These are phyloP conservation scores for Chaetodon auriga DNA, from an alignment of 2,113 vertebrate genomes.

Conservation along the genomic window DNA sequence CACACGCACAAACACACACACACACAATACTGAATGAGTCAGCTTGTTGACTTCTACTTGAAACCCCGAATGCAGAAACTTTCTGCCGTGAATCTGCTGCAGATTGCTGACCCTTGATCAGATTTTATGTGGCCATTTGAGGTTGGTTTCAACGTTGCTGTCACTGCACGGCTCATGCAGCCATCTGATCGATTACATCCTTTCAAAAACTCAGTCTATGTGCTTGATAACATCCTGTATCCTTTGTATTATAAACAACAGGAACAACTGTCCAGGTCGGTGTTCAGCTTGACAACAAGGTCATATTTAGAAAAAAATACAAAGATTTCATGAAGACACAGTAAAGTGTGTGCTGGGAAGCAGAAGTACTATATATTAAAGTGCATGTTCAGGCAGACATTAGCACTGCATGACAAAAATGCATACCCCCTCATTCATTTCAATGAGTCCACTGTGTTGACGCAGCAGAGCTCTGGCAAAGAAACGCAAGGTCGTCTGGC, in stretches of 20 bases:
- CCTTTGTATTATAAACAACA: background rate
- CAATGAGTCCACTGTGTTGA: background rate
- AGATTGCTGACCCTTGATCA: slow-evolving; percentile 41
- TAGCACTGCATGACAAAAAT: background rate
- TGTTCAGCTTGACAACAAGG: background rate
- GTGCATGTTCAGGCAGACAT: background rate
- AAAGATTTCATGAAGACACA: background rate
- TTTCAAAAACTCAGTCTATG: background rate
- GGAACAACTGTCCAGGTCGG: background rate
- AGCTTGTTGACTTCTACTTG: slow-evolving; percentile 38
- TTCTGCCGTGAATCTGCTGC: slow-evolving; percentile 48
- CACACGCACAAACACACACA: slow-evolving; percentile 40
- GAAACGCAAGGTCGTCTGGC: background rate
- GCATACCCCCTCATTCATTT: background rate
- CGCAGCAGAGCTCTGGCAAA: background rate
- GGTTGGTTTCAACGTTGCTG: background rate
- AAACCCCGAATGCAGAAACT: slow-evolving; percentile 43
- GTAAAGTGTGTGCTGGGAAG: no score
- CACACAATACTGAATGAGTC: slow-evolving; percentile 53
- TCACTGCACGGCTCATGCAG: background rate
- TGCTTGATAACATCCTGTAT: background rate
- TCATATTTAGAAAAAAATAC: background rate
- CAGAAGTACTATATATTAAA: background rate
- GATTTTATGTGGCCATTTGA: slow-evolving; percentile 22
- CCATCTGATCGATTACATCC: slow-evolving; percentile 20